Evolutionary conservation across 2,888 invertebrate genomes (phyloP), one percentile per base, ranked within the genome.

Genomic region (Tholera decimalis): DNA sequence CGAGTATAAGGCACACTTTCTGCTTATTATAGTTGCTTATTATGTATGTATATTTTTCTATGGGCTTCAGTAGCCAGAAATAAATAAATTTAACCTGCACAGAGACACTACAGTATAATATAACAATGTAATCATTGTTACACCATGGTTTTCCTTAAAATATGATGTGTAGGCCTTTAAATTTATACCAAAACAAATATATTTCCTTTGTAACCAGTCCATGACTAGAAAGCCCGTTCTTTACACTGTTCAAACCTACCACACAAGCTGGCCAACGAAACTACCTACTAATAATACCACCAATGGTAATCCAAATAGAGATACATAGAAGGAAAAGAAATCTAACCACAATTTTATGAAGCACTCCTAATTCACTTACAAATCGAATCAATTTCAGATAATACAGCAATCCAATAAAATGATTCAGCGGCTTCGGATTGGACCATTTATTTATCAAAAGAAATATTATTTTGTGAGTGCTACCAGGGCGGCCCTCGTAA

Each of bases 321-420:
- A 59, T 49, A 30, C 70, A 24, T 41, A 70, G n/a, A 18, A 35
- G 24, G 39, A 49, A 6, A 50, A 47, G 8, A 49, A 33, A 35
- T 28, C 15, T 24, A 57, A 69, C 61, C 53, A 33, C 28, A 7
- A 53, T 58, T 60, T 39, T 35, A 50, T 39, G 53, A 54, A 69
- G 30, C 46, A 24, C 22, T 51, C 18, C 13, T 73, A 72, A 73
- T 67, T 61, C 60, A 56, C 56, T 68, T 39, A 56, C 24, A 33
- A 11, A 53, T 37, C 18, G 22, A 62, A 39, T 47, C 54, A 61
- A 73, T 72, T 65, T 74, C 61, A 63, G 58, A 61, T 59, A 44
- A 63, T 50, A 61, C 53, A 58, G 44, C 56, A 68, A 77, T 73
- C 26, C 47, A 65, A 79, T 77, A 65, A 69, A 55, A 67, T 79